Evolutionary conservation across 30 jellyfish, hydroid and myxozoan species (phyloP), one percentile per base, ranked within the genome.

Genomic region (Aurelia sp.): DNA sequence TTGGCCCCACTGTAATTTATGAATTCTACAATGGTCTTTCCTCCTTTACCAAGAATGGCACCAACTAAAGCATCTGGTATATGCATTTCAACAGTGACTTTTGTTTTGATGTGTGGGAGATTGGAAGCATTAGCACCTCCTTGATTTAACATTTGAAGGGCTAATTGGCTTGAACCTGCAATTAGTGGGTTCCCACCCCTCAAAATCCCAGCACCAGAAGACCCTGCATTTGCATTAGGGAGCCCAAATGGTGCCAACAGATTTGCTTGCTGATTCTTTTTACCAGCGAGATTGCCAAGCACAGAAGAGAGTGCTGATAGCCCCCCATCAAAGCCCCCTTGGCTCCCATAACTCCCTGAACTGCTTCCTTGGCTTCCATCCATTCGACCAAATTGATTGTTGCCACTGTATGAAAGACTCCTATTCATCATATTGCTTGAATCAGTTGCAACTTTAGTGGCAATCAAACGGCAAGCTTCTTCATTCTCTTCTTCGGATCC

Each of bases 1-100:
- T 91, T 91, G 30, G 99, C 99, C 48, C 99, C 99, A 82, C 99
- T 96, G 92, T 91, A 91, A 78, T 96, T 96, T 18, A 96, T 96
- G 63, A 96, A 87, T 71, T 96, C 99, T 30, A 80, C 92, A 12
- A 90, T 96, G 78, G 98, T 96, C 82, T 96, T 91, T 58, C 99
- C 99, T 21, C 94, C 97, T 69, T 96, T 96, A 19, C 99, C 99
- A 51, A 96, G 93, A 67, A 96, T 85, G 41, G 97, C 92, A 62
- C 99, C 99, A 38, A 96, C 99, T 21, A 90, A 68, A 16, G 91
- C 63, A 70, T 90, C 98, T 17, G 99, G 99, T 44, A 96, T 82
- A 24, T 96, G 98, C 98, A 96, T 90, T 72, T 96, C 97, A 13
- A 90, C 96, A 8, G 96, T 82, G 65, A 96, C 99, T 61, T 80